These are phyloP conservation scores for Limnephilus lunatus DNA, from an alignment of 2,888 invertebrate genomes.

Conservation along the genomic window DNA sequence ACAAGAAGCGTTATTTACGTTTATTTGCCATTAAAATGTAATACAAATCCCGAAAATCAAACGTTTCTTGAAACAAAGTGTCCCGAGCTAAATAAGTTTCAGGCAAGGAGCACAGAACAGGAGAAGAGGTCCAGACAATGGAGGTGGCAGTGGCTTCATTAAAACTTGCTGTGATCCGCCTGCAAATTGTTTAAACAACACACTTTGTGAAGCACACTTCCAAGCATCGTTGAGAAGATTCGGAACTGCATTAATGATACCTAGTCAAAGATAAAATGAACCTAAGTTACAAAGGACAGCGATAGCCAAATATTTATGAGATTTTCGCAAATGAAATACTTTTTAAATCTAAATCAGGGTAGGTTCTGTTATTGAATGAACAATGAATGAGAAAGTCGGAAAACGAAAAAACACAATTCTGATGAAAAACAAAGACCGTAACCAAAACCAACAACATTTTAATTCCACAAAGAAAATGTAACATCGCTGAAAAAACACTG, in stretches of 20 bases:
- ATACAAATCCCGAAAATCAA: neutral
- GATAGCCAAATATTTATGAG: neutral
- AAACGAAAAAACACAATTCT: neutral
- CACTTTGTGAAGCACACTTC: conserved; percentile 45
- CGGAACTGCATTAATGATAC: neutral
- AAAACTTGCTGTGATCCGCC: conserved; percentile 54
- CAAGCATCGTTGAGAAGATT: conserved; percentile 6
- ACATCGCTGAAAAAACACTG: conserved; percentile 31
- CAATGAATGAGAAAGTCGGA: neutral
- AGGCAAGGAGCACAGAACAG: conserved; percentile 10
- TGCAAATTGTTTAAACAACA: conserved; percentile 40
- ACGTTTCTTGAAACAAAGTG: neutral
- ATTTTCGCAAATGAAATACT: neutral
- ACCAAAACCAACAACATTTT: conserved; percentile 38
- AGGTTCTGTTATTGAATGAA: neutral
- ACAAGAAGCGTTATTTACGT: too few species aligned
- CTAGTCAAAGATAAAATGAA: neutral
- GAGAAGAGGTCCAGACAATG: conserved; percentile 51
- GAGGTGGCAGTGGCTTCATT: conserved; percentile 53
- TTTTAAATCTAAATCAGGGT: neutral
- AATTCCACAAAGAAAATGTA: conserved; percentile 46
- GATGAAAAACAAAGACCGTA: conserved; percentile 22
- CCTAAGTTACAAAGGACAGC: neutral
- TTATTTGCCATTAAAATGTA: too few species aligned
- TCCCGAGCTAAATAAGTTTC: neutral